These are phyloP conservation scores for Lasius fuliginosus DNA, from an alignment of 2,888 invertebrate genomes.

Conservation along the genomic window DNA sequence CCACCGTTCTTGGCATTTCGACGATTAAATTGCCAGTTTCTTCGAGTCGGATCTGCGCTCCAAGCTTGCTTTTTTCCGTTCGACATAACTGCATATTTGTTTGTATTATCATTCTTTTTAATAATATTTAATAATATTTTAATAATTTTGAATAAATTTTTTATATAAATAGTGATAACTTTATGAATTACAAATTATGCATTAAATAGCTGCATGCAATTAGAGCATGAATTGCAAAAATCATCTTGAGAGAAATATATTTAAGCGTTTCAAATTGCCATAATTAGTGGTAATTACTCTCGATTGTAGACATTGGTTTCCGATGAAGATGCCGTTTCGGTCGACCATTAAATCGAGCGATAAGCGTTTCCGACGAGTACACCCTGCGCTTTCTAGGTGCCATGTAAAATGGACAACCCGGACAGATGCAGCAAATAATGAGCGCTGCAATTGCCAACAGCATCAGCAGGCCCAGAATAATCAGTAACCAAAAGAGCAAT, in stretches of 20 bases:
- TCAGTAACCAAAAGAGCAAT: constrained; percentile 92
- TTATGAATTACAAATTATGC: not conserved
- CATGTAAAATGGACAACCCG: constrained; percentile 94
- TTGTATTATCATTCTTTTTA: not conserved
- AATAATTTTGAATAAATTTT: too few relatives aligned
- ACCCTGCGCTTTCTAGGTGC: constrained; percentile 88
- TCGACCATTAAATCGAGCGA: constrained; percentile 80
- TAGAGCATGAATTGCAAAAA: not conserved
- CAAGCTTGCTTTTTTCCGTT: constrained; percentile 91
- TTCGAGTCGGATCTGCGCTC: constrained; percentile 92
- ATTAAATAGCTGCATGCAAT: not conserved
- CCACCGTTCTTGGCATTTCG: constrained; percentile 86
- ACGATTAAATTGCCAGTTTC: constrained; percentile 92
- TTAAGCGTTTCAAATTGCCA: not conserved
- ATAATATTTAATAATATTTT: too few relatives aligned
- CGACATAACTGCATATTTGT: constrained; percentile 71
- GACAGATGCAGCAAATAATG: constrained; percentile 94
- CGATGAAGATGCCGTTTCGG: constrained; percentile 82
- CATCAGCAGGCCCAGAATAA: constrained; percentile 92
- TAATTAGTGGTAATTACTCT: constrained; percentile 73
- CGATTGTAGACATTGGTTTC: constrained; percentile 73
- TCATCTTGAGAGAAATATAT: not conserved
- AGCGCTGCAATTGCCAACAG: constrained; percentile 91
- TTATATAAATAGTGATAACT: not conserved
- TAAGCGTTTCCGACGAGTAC: constrained; percentile 83